phyloP scores from a whole-genome alignment of 2,888 invertebrate genomes.

The Papilio gigon region DNA sequence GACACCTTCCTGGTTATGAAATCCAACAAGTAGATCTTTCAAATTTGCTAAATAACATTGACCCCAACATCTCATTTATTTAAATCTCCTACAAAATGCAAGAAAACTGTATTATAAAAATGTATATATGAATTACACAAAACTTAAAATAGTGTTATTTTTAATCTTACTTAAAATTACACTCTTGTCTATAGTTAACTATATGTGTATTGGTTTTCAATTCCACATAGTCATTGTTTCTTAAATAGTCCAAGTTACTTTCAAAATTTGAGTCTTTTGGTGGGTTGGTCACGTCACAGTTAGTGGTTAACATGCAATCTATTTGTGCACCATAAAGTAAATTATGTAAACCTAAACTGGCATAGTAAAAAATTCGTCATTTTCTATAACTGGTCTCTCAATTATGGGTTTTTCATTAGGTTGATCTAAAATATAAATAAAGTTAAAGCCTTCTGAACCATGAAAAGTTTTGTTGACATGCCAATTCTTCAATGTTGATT shows the following conservation, averaged over 20 bases:
- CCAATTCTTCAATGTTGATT: too few species aligned
- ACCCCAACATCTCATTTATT: constrained; percentile 54
- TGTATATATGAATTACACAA: constrained; percentile 33
- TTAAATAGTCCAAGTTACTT: constrained; percentile 50
- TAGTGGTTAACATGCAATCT: constrained; percentile 52
- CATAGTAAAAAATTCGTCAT: constrained; percentile 55
- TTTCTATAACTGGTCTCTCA: constrained; percentile 54
- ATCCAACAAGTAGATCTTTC: constrained; percentile 53
- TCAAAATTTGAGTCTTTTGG: constrained; percentile 46
- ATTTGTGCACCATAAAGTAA: constrained; percentile 58
- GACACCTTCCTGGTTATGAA: constrained; percentile 52
- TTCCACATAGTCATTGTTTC: constrained; percentile 50
- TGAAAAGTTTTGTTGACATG: too few species aligned
- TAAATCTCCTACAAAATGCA: constrained; percentile 50
- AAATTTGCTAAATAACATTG: constrained; percentile 54
- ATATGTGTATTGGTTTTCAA: constrained; percentile 55
- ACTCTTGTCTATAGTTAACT: constrained; percentile 48
- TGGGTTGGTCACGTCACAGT: constrained; percentile 34
- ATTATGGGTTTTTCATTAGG: constrained; percentile 48
- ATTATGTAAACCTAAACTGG: constrained; percentile 49
- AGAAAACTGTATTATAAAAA: background rate
- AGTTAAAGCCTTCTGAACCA: too few species aligned
- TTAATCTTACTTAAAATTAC: constrained; percentile 55
- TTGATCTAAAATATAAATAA: constrained; percentile 52
- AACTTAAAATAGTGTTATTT: too few species aligned